Base-by-base conservation (phyloP, 1,140 invertebrate species). In the Danaus melanippus region DNA sequence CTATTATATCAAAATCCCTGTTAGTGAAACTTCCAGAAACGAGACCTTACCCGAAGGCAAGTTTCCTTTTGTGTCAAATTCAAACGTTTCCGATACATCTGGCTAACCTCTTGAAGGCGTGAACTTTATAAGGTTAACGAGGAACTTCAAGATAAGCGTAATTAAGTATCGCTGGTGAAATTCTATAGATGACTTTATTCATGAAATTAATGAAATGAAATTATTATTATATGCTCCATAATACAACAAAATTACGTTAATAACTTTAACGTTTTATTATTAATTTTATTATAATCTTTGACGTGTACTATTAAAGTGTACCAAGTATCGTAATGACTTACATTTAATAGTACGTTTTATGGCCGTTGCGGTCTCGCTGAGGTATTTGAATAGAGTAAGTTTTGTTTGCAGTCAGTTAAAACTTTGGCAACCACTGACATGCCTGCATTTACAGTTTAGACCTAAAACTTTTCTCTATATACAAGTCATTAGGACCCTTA, bases 341-440 rank as follows among this genome's bases (percentile, higher is more conserved):
- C 15, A 42, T 15, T 50, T 50, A 15, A 50, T 12, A 15, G 3
- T 50, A 12, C 39, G 42, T 10, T 11, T 50, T n/a, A 42, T 42
- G 39, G 49, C 10, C n/a, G 11, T 42, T 42, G 41, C 49, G 49
- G 49, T 50, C 12, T n/a, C 10, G 41, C 39, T 48, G 53, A 40
- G 53, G 46, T 55, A 46, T 55, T 55, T 55, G 48, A 48, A 55
- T 60, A 58, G 57, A 44, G 39, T 49, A 69, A 71, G 68, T 74
- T 67, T n/a, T 54, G 17, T 21, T 42, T 50, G 63, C 62, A 68
- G 58, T 67, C 66, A 66, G 69, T 74, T 77, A 73, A 71, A 77
- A 77, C 66, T 75, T 73, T 66, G 21, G 21, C 2, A 32, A 32
- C 21, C 21, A 32, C 21, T 32, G 21, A 32, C 21, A 32, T 32